Evolutionary conservation across 2,797 vertebrate species (phyloP).

Genomic region (Hybognathus amarus): DNA sequence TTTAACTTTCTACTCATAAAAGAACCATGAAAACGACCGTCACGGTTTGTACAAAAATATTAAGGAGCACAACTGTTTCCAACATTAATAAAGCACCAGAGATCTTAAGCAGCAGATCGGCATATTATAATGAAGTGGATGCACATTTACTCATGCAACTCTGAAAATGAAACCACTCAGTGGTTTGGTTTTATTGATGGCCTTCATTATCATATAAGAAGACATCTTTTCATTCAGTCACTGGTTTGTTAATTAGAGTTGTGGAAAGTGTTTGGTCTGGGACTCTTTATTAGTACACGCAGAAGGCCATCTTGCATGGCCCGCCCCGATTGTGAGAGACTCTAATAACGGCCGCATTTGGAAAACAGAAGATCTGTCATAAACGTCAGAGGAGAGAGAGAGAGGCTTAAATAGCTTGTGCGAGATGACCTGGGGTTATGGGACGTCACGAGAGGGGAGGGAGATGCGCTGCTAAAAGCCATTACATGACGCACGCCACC

Average conservation of each 20-base stretch:
- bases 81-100: background rate
- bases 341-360: conserved; percentile 42
- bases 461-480: conserved; percentile 49
- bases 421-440: conserved; percentile 47
- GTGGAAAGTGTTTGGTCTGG: background rate
- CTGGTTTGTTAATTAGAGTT: conserved; percentile 28
- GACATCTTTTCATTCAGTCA: background rate
- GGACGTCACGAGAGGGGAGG: conserved; percentile 40
- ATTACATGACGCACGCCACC: conserved; percentile 50
- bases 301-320: background rate
- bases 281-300: conserved; percentile 26
- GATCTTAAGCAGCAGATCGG: background rate
- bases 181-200: conserved; percentile 11
- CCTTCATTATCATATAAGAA: background rate
- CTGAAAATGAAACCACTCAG: conserved; percentile 1
- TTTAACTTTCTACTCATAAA: background rate
- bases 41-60: background rate
- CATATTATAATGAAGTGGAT: conserved; percentile 8
- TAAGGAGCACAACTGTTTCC: background rate
- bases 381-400: conserved; percentile 43
- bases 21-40: no score
- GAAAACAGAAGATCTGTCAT: conserved; percentile 48
- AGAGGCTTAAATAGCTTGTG: conserved; percentile 51
- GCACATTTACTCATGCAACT: conserved; percentile 1
- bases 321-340: conserved; percentile 1